Conservation (phyloP, 2,797 vertebrate genomes). For the Myiothlypis chrysogaster region DNA sequence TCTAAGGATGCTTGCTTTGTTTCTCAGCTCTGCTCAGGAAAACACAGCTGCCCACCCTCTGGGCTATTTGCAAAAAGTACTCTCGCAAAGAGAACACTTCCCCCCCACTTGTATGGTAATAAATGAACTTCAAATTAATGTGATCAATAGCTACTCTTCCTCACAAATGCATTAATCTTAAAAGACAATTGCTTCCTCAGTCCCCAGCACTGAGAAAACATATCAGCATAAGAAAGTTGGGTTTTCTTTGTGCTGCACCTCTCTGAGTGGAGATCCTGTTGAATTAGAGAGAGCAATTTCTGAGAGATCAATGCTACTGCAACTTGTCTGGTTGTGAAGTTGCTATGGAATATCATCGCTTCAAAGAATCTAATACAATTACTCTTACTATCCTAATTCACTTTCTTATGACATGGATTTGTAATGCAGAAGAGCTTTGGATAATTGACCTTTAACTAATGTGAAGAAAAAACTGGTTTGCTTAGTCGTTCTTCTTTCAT, state of each 20-base stretch:
- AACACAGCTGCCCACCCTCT: background rate
- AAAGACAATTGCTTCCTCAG: background rate
- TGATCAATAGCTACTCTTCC: background rate
- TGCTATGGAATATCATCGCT: background rate
- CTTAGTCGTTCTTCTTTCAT: constrained; percentile 23
- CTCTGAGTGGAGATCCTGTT: background rate
- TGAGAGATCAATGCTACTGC: background rate
- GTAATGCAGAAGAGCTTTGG: background rate
- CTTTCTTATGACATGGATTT: background rate
- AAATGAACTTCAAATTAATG: background rate
- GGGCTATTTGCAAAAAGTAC: background rate
- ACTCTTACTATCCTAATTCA: background rate
- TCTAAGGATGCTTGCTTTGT: background rate
- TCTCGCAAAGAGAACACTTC: background rate
- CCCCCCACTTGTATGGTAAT: background rate
- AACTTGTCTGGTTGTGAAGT: background rate
- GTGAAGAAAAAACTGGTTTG: background rate
- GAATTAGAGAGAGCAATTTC: background rate
- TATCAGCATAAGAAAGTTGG: background rate
- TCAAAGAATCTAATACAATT: constrained; percentile 24
- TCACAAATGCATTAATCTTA: background rate
- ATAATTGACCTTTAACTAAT: constrained; percentile 7
- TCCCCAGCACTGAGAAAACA: background rate
- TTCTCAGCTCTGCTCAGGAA: background rate
- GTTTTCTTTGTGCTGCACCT: background rate